Evolutionary conservation across 2,113 vertebrate genomes (phyloP).

Genomic region (Emydura subglobosa): DNA sequence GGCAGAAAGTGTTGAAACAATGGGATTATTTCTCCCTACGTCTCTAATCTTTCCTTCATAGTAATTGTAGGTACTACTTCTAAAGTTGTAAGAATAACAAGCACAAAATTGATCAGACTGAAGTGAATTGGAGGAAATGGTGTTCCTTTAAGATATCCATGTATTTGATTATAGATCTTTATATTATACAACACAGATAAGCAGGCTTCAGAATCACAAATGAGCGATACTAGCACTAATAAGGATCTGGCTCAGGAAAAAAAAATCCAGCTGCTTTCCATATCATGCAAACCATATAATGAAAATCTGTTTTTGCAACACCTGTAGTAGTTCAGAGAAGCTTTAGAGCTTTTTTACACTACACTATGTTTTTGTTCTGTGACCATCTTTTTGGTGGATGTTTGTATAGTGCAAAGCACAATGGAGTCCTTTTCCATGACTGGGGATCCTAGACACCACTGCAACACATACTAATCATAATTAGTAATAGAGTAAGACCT

Average conservation of each 20-base stretch:
- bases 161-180: conserved; percentile 14
- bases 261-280: not conserved
- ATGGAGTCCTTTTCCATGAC: not conserved
- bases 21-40: conserved; percentile 7
- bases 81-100: conserved; percentile 26
- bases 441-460: not conserved
- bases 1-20: not conserved
- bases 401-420: accelerated
- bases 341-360: not conserved
- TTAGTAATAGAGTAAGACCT: not conserved
- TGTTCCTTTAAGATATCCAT: conserved; percentile 41
- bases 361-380: not conserved
- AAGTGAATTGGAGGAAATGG: not conserved
- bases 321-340: not conserved
- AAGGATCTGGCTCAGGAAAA: not conserved
- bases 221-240: conserved; percentile 28
- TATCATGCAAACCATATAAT: not conserved
- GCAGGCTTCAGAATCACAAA: conserved; percentile 28
- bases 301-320: conserved; percentile 7
- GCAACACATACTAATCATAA: not conserved
- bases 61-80: conserved; percentile 14
- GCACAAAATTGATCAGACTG: not conserved
- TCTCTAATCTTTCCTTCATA: not conserved
- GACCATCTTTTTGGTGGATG: not conserved
- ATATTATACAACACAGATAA: conserved; percentile 27